These are phyloP conservation scores for Calypte anna DNA, from an alignment of 2,113 vertebrate genomes.

Conservation along the genomic window DNA sequence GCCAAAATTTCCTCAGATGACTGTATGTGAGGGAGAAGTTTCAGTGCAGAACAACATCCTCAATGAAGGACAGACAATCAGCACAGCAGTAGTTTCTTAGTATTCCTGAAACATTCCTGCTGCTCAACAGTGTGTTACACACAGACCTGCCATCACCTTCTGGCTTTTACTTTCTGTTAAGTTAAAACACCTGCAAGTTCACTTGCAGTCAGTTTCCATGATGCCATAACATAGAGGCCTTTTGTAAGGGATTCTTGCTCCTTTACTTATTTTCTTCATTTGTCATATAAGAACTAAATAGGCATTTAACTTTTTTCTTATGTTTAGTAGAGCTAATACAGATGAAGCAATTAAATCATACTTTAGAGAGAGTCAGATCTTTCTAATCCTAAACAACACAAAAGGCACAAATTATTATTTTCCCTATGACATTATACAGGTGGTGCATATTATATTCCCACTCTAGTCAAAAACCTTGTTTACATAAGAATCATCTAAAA, in stretches of 20 bases:
- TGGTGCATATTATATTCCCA: not conserved
- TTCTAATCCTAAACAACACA: not conserved
- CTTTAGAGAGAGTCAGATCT: not conserved
- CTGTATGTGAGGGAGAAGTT: not conserved
- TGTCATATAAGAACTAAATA: not conserved
- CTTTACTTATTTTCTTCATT: not conserved
- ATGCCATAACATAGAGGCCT: not conserved
- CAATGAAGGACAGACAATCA: not conserved
- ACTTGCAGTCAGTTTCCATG: not conserved
- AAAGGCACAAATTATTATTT: not conserved
- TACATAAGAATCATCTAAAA: not conserved
- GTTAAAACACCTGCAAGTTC: not conserved
- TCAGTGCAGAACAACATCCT: not conserved
- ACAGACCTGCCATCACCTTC: not conserved
- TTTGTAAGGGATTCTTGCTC: not conserved
- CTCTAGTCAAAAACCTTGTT: not conserved
- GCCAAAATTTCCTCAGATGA: not conserved
- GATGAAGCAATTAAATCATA: not conserved
- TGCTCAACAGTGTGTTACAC: not conserved
- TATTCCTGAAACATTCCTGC: not conserved
- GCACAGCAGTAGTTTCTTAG: not conserved
- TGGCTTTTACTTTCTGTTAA: not conserved
- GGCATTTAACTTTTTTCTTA: not conserved
- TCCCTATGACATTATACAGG: accelerated
- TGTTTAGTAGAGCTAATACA: not conserved